Conservation (phyloP, 2,888 invertebrate species). For the Heliconius aoede region DNA sequence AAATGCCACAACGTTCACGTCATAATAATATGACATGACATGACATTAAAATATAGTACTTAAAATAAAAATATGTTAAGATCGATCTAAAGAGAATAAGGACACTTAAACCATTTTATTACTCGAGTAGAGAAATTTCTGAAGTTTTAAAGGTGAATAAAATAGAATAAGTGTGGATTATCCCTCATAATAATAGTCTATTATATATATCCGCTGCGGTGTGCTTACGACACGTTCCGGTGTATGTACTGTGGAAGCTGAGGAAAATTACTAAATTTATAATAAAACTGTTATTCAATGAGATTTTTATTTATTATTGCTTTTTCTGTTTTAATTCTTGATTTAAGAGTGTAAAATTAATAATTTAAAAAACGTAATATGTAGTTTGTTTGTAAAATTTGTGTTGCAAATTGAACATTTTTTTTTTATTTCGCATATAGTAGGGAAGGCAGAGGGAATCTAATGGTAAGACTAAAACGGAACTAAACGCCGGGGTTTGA, state of each 20-base stretch:
- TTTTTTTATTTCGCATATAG: too few relatives aligned
- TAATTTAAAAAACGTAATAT: not conserved
- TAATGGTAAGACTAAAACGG: too few relatives aligned
- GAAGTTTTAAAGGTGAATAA: conserved; percentile 21
- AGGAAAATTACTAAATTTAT: not conserved
- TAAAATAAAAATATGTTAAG: conserved; percentile 9
- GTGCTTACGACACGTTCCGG: conserved; percentile 4
- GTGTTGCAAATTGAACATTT: too few relatives aligned
- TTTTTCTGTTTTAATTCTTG: not conserved
- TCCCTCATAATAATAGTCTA: not conserved
- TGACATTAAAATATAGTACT: not conserved
- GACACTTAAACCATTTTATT: conserved; percentile 12
- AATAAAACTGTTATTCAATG: not conserved
- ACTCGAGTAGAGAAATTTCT: conserved; percentile 13
- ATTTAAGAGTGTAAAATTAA: not conserved
- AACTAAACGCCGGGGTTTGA: too few relatives aligned
- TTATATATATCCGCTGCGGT: conserved; percentile 6
- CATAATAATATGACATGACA: not conserved
- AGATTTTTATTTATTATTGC: not conserved
- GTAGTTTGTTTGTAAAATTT: too few relatives aligned
- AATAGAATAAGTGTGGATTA: conserved; percentile 19
- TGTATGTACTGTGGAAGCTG: not conserved
- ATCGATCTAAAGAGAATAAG: not conserved
- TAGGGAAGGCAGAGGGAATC: too few relatives aligned
- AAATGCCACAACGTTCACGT: not conserved